Conservation (phyloP, 1,140 invertebrate genomes). For the Lordiphosa stackelbergi region DNA sequence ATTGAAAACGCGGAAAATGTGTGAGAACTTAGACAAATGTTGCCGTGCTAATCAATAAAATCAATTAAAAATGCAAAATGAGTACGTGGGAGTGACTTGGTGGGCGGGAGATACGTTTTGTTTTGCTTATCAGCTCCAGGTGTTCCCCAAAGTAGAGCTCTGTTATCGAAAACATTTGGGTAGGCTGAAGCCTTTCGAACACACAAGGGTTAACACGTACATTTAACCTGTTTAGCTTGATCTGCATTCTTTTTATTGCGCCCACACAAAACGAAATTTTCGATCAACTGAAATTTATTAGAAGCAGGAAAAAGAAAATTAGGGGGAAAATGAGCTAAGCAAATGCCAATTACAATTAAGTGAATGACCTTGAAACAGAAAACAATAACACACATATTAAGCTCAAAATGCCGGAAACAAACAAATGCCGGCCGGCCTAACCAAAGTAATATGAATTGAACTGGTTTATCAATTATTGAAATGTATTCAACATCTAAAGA, state of each 20-base stretch:
- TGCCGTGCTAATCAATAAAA: slow-evolving; percentile 2
- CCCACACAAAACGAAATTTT: slow-evolving; percentile 15
- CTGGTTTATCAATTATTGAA: not conserved
- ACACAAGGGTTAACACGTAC: not conserved
- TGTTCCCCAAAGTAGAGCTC: no score
- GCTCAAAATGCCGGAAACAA: slow-evolving; percentile 1
- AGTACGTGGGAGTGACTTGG: not conserved
- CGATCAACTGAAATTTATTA: slow-evolving; percentile 9
- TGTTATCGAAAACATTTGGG: no score
- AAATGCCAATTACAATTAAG: no score
- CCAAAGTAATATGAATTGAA: not conserved
- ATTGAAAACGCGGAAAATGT: not conserved
- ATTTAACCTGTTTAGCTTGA: slow-evolving; percentile 1
- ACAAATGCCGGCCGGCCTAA: slow-evolving; percentile 20
- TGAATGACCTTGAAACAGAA: slow-evolving; percentile 1
- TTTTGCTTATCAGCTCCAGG: not conserved
- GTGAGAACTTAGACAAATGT: slow-evolving; percentile 3
- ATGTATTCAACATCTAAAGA: not conserved
- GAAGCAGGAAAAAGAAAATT: no score
- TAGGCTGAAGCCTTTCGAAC: no score
- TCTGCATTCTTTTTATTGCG: not conserved
- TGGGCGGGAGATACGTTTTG: no score
- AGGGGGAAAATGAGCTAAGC: no score
- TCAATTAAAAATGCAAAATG: not conserved
- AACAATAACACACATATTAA: not conserved